Percentiles rank a stretch among this genome's conserved stretches.
These are phyloP conservation scores for Enteromius viviparus DNA, from an alignment of 2,797 vertebrate genomes.

Conservation along the genomic window DNA sequence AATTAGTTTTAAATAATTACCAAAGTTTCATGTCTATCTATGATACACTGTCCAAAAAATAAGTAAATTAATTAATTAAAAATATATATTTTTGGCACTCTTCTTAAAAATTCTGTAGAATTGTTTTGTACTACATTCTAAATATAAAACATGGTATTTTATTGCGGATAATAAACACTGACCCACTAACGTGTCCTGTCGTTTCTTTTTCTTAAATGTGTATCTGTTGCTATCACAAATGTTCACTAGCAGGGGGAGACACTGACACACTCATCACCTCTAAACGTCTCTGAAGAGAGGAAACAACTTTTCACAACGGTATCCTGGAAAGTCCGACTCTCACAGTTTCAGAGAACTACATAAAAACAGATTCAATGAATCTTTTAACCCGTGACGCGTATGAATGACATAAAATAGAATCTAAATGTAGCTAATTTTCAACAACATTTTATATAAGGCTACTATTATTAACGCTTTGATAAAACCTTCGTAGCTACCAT, in stretches of 20 bases:
- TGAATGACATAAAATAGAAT: neutral
- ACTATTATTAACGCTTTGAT: neutral
- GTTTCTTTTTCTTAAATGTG: neutral
- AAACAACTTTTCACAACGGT: neutral
- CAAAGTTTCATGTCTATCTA: neutral
- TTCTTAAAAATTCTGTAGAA: neutral
- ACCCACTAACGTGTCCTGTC: neutral
- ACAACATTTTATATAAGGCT: too few relatives aligned
- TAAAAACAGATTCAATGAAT: neutral
- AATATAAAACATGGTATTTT: neutral
- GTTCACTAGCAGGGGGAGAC: neutral
- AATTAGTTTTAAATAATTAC: too few relatives aligned
- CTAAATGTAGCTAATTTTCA: neutral
- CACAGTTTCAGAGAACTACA: neutral
- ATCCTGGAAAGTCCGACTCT: too few relatives aligned
- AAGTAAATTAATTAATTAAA: neutral
- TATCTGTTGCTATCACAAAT: neutral
- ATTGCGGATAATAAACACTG: conserved; percentile 7
- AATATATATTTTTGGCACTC: neutral
- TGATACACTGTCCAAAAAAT: neutral
- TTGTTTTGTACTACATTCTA: neutral
- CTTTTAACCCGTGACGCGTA: neutral
- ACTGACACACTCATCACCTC: neutral
- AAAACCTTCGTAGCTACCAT: neutral
- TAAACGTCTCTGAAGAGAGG: neutral